Conservation (phyloP, 2,113 vertebrate genomes). For the Leucopsar rothschildi region DNA sequence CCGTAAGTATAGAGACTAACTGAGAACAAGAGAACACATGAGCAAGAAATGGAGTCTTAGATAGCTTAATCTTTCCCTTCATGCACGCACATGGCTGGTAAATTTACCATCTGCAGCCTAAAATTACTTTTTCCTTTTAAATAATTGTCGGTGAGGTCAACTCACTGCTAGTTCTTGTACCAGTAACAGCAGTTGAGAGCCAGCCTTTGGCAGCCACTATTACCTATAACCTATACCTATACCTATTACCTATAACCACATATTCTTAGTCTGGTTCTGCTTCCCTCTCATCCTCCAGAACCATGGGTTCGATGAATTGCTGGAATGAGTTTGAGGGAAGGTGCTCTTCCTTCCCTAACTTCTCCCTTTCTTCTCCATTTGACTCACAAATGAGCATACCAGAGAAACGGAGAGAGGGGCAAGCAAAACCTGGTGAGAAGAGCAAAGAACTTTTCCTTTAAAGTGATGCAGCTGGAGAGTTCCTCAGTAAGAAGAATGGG, state of each 20-base stretch:
- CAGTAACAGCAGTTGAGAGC: background rate
- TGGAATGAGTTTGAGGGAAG: background rate
- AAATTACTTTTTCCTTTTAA: background rate
- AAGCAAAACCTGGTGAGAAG: background rate
- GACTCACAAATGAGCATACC: background rate
- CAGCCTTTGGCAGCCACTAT: background rate
- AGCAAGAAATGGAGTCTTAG: background rate
- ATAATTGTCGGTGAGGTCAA: fast-evolving
- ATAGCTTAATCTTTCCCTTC: background rate
- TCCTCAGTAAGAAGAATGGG: background rate
- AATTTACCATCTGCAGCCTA: background rate
- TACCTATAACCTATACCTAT: background rate
- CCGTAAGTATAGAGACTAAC: background rate
- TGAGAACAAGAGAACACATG: background rate
- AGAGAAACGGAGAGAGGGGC: background rate
- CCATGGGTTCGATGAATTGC: background rate
- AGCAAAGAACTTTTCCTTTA: background rate
- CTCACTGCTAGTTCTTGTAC: background rate
- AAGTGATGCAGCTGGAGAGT: background rate
- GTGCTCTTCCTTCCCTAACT: background rate
- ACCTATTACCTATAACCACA: background rate
- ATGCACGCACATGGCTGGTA: background rate
- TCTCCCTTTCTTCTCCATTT: background rate
- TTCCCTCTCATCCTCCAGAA: background rate
- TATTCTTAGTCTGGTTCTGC: background rate